Evolutionary conservation across 2,113 vertebrate species (phyloP).

Genomic region (Falco punctatus): DNA sequence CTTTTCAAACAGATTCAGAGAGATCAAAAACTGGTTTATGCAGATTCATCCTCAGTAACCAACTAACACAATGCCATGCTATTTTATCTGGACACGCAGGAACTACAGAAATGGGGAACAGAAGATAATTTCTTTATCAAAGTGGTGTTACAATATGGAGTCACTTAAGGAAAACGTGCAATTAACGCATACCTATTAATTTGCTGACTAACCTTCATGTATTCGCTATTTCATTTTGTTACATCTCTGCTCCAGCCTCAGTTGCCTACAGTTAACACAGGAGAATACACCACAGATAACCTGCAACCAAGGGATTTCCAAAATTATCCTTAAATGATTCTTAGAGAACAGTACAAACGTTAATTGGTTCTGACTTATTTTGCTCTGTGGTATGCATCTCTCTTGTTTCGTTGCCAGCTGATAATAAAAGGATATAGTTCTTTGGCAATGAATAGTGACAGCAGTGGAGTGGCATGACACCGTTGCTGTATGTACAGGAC

Average conservation of each 20-base stretch:
- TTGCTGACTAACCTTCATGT: not conserved
- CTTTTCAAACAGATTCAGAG: not conserved
- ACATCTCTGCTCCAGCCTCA: not conserved
- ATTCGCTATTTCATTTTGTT: not conserved
- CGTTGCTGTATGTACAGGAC: accelerated
- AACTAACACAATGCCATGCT: accelerated
- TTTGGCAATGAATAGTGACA: not conserved
- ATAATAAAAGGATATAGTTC: not conserved
- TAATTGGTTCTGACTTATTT: not conserved
- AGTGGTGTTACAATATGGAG: not conserved
- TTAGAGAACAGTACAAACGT: not conserved
- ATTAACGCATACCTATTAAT: not conserved
- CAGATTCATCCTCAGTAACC: not conserved
- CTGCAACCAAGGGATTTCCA: not conserved
- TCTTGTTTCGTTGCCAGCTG: not conserved
- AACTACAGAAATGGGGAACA: not conserved
- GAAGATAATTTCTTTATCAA: not conserved
- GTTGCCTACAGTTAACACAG: not conserved
- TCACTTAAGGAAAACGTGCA: not conserved
- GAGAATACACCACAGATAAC: not conserved
- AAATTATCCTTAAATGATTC: not conserved
- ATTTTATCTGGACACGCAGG: not conserved
- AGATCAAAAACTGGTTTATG: not conserved
- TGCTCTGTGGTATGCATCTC: not conserved
- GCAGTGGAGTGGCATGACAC: not conserved